Evolutionary conservation across 2,797 vertebrate species (phyloP), one percentile per base, ranked within the genome.

Genomic region (Liasis olivaceus): DNA sequence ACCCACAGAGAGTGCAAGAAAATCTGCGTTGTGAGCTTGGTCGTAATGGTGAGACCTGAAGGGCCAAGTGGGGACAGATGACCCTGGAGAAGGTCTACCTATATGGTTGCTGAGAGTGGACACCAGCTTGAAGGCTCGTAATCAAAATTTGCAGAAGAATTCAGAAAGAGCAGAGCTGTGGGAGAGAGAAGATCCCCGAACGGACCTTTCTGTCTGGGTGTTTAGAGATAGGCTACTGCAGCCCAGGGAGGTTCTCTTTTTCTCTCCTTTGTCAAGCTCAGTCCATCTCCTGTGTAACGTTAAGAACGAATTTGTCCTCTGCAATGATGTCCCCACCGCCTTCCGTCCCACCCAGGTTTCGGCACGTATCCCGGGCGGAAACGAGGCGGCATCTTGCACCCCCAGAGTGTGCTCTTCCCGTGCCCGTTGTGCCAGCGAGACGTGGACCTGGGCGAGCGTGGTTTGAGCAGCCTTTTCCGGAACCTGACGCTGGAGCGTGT

Each of bases 401-500:
- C 97, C 90, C 98, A 98, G 96, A 98, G 97, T 5, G 97, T 99
- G 97, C 94, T 98, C 96, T 99, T 99, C 96, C 99, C 99, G 0
- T 99, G 99, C 97, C 99, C 99, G 0, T 97, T 98, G 95, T 99
- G 99, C 97, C 98, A 98, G 95, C 97, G 97, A 88, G 99, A 99
- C 0, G 98, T 99, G 96, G 99, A 99, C 96, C 98, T 99, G 51
- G 99, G 99, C 1, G 99, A 99, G 95, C 96, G 97, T 92, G 99
- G 99, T 54, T 97, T 99, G 95, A 97, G 98, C 0, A 98, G 99
- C 94, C 99, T 99, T 77, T 98, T 99, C 95, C 98, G 99, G 28
- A 99, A 99, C 97, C 98, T 99, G 96, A 99, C 99, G 0, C 97
- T 99, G 97, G 99, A 99, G 96, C 98, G 99, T 13, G 98, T 99